Percentiles rank a stretch among this genome's conserved stretches.
phyloP scores from a whole-genome alignment of 2,888 invertebrate genomes.

The Rhagonycha fulva region DNA sequence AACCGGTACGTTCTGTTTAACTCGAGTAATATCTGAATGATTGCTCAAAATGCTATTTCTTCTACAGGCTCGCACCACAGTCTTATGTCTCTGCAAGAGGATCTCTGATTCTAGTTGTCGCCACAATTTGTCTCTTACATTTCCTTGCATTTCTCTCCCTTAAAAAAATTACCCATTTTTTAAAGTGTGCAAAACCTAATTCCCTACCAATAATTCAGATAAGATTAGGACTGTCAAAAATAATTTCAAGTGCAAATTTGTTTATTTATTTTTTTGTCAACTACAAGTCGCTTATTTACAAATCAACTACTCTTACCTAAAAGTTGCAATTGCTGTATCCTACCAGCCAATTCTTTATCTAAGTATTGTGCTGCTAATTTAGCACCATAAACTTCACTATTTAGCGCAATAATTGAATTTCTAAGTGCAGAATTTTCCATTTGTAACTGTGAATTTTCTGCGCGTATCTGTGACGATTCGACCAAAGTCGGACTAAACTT shows the following conservation, averaged over 20 bases:
- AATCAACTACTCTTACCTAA: slow-evolving; percentile 57
- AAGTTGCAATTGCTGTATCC: slow-evolving; percentile 85
- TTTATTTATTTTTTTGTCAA: neutral
- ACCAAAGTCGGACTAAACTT: slow-evolving; percentile 52
- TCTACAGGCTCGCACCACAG: slow-evolving; percentile 70
- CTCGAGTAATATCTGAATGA: slow-evolving; percentile 42
- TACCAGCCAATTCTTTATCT: slow-evolving; percentile 80
- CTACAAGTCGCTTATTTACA: neutral
- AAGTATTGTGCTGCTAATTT: slow-evolving; percentile 83
- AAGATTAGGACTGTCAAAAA: neutral
- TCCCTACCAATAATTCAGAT: neutral
- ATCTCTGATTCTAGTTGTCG: slow-evolving; percentile 86
- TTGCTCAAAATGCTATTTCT: slow-evolving; percentile 54
- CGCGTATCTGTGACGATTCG: slow-evolving; percentile 55
- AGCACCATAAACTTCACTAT: slow-evolving; percentile 84
- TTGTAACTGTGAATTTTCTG: slow-evolving; percentile 65
- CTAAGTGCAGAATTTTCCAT: slow-evolving; percentile 72
- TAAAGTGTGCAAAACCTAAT: neutral
- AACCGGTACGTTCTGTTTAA: slow-evolving; percentile 48
- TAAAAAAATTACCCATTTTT: slow-evolving; percentile 10
- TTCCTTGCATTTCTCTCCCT: slow-evolving; percentile 76
- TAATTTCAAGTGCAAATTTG: neutral
- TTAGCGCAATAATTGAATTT: slow-evolving; percentile 72
- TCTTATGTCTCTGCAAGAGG: slow-evolving; percentile 82
- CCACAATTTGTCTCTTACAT: slow-evolving; percentile 79